Percentiles rank a stretch among this genome's conserved stretches.
phyloP scores from a whole-genome alignment of 1,140 invertebrate species.

The Atopsyche davidsoni region DNA sequence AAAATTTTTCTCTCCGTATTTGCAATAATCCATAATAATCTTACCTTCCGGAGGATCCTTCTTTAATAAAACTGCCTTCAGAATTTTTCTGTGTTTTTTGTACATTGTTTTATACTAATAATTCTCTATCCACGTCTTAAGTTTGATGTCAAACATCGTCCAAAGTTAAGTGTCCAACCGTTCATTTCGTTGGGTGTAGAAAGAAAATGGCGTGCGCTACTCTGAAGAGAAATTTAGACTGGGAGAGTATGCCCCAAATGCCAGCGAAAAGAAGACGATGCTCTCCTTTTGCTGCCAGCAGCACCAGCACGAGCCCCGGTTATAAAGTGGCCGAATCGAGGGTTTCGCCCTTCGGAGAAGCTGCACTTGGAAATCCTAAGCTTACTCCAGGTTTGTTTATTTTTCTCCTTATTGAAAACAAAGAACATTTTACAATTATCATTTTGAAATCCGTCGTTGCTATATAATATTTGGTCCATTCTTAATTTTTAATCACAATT shows the following conservation, averaged over 20 bases:
- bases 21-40: slow-evolving; percentile 4
- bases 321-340: slow-evolving; percentile 49
- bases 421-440: too few species aligned
- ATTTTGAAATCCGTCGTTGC: too few species aligned
- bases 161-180: slow-evolving; percentile 6
- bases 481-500: too few species aligned
- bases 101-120: background rate
- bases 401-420: slow-evolving; percentile 21
- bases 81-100: background rate
- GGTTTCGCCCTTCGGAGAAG: slow-evolving; percentile 69
- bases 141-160: background rate
- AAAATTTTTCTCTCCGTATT: background rate
- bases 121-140: background rate
- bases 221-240: slow-evolving; percentile 86
- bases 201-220: slow-evolving; percentile 92
- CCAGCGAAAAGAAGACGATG: slow-evolving; percentile 83
- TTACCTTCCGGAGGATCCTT: background rate
- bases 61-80: background rate
- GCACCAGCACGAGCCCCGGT: slow-evolving; percentile 61
- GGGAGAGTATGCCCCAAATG: slow-evolving; percentile 79
- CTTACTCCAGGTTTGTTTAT: slow-evolving; percentile 69
- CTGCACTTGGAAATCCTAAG: slow-evolving; percentile 59
- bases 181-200: slow-evolving; percentile 31
- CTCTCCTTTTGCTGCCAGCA: slow-evolving; percentile 69
- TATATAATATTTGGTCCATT: too few species aligned